phyloP scores from a whole-genome alignment of 37 sponge, comb jelly and placozoan species.

The Cladorhizidae sp. region DNA sequence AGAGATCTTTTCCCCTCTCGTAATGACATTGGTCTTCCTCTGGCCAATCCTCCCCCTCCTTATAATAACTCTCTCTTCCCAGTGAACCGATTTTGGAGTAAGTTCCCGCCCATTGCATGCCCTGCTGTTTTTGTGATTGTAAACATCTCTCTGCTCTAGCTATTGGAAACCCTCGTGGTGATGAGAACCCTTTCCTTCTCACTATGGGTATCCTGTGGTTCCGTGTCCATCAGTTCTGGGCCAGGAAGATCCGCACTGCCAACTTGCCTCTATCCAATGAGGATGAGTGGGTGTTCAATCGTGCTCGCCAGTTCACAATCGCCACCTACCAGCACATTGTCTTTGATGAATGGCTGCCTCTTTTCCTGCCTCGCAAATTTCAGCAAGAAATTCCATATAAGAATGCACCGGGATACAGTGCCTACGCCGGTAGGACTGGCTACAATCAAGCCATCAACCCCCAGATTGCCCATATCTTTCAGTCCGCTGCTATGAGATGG shows the following conservation, averaged over 20 bases:
- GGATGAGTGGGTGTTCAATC: slow-evolving; percentile 92
- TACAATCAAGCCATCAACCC: slow-evolving; percentile 89
- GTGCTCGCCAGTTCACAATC: slow-evolving; percentile 91
- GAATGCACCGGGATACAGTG: slow-evolving; percentile 56
- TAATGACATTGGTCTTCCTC: slow-evolving; percentile 82
- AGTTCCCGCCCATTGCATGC: slow-evolving; percentile 15
- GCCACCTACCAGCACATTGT: slow-evolving; percentile 93
- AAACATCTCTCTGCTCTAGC: slow-evolving; percentile 41
- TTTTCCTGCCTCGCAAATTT: slow-evolving; percentile 75
- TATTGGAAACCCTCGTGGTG: slow-evolving; percentile 94
- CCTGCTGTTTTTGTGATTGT: neutral
- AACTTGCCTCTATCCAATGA: neutral
- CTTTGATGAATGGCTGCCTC: slow-evolving; percentile 84
- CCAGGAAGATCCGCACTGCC: slow-evolving; percentile 19
- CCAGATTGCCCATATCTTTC: slow-evolving; percentile 89
- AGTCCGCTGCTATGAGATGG: slow-evolving; percentile 95
- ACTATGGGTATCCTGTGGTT: slow-evolving; percentile 91
- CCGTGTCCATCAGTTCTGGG: slow-evolving; percentile 92
- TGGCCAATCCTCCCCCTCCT: slow-evolving; percentile 92
- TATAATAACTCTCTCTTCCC: slow-evolving; percentile 62
- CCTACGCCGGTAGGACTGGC: slow-evolving; percentile 54
- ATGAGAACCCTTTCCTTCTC: slow-evolving; percentile 92
- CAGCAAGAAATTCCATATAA: slow-evolving; percentile 8
- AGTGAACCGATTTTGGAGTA: slow-evolving; percentile 91
- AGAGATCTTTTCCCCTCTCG: slow-evolving; percentile 30